A percentile compares a stretch with the other conserved stretches of the same genome.
These are phyloP conservation scores for Trematocara zebra DNA, from an alignment of 2,113 vertebrate species.

Conservation along the genomic window DNA sequence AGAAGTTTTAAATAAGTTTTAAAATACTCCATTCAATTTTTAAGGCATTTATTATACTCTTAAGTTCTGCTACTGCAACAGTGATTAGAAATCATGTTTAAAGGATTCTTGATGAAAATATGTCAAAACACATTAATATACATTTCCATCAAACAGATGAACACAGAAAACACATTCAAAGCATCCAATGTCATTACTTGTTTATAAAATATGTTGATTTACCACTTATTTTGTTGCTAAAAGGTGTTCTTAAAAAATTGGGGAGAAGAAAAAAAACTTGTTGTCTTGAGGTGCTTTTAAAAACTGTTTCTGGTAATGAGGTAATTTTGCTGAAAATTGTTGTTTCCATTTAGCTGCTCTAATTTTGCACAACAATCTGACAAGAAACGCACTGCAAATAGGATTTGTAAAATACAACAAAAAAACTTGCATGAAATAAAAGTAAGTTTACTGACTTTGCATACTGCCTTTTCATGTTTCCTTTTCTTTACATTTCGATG, in stretches of 20 bases:
- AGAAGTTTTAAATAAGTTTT: neutral
- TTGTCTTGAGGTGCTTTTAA: conserved; percentile 11
- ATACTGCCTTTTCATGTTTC: neutral
- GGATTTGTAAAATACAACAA: neutral
- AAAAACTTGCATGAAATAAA: neutral
- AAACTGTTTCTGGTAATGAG: conserved; percentile 34
- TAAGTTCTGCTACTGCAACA: neutral
- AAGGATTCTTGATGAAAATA: neutral
- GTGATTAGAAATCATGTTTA: neutral
- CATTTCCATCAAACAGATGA: neutral
- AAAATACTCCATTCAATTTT: neutral
- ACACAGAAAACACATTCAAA: neutral
- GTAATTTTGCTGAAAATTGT: conserved; percentile 38
- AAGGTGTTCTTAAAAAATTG: neutral
- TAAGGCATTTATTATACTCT: neutral
- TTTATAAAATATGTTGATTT: neutral
- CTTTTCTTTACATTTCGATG: conserved; percentile 19
- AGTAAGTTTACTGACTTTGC: neutral
- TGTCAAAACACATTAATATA: neutral
- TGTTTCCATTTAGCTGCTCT: conserved; percentile 21
- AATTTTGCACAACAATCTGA: conserved; percentile 33
- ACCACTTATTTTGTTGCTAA: conserved; percentile 2
- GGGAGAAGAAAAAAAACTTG: neutral
- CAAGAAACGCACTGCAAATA: conserved; percentile 3
- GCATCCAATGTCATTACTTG: neutral